Evolutionary conservation across 2,797 vertebrate genomes (phyloP).

Genomic region (Schizothorax lantsangensis): DNA sequence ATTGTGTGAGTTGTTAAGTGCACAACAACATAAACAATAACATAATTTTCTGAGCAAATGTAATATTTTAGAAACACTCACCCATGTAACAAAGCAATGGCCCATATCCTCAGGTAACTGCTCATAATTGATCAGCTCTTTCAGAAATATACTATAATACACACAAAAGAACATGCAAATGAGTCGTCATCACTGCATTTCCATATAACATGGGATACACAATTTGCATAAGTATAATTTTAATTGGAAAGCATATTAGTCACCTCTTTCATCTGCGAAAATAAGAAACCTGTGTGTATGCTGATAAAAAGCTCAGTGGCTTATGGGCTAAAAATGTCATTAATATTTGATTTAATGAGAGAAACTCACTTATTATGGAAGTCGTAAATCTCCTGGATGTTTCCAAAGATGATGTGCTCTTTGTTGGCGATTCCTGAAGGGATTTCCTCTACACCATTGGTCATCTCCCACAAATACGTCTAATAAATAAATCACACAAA

Average conservation of each 20-base stretch:
- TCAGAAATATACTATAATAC: conserved; percentile 90
- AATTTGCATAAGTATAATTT: conserved; percentile 28
- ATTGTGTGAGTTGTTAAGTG: not conserved
- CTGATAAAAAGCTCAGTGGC: not conserved
- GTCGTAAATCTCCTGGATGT: conserved; percentile 98
- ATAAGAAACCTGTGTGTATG: not conserved
- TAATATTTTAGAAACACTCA: conserved; percentile 71
- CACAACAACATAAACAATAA: not conserved
- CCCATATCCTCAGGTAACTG: conserved; percentile 98
- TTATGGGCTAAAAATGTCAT: not conserved
- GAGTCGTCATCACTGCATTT: not conserved
- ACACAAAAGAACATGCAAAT: conserved; percentile 37
- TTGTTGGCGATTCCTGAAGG: conserved; percentile 92
- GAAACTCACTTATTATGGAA: conserved; percentile 94
- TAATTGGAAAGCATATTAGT: conserved; percentile 16
- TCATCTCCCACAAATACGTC: conserved; percentile 99
- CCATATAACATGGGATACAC: conserved; percentile 26
- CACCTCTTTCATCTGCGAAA: not conserved
- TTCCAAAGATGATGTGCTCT: conserved; percentile 94
- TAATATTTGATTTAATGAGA: not conserved
- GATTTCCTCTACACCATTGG: conserved; percentile 92
- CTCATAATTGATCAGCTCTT: conserved; percentile 97
- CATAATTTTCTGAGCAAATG: not conserved
- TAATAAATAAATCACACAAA: conserved; percentile 62
- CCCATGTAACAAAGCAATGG: conserved; percentile 99